Percentiles rank a stretch among this genome's conserved stretches.
Conservation (phyloP, 2,797 vertebrate genomes). For the Artibeus lituratus region DNA sequence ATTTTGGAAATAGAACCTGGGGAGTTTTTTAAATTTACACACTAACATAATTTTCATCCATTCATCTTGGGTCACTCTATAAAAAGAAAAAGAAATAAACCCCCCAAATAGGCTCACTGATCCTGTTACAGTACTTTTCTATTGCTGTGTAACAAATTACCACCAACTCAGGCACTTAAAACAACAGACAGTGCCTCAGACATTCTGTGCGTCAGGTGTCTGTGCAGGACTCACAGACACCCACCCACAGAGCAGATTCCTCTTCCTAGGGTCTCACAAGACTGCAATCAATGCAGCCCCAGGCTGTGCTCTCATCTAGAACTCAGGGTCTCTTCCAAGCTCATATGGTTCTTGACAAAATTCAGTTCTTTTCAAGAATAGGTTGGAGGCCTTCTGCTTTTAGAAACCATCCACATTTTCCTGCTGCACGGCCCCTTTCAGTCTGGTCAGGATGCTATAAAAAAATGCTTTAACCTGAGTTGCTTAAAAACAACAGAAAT, state of each 20-base stretch:
- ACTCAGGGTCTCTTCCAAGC: neutral
- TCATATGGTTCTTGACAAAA: neutral
- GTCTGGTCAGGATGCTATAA: neutral
- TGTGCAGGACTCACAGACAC: neutral
- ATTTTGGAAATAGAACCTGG: neutral
- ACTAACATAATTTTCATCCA: neutral
- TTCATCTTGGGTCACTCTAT: neutral
- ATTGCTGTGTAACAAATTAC: conserved; percentile 9
- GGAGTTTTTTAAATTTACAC: neutral
- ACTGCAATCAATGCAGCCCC: neutral
- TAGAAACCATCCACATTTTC: conserved; percentile 1
- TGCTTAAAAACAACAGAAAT: neutral
- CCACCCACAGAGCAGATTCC: neutral
- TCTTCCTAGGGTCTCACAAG: neutral
- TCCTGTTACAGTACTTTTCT: neutral
- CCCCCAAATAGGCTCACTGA: neutral
- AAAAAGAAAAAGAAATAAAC: conserved; percentile 34
- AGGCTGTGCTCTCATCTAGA: neutral
- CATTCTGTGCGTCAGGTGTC: neutral
- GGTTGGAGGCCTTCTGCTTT: neutral
- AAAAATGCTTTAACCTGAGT: neutral
- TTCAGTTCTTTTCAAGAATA: neutral
- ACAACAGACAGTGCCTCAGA: neutral
- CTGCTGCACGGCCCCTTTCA: neutral
- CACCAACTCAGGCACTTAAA: conserved; percentile 5